A percentile compares a stretch with the other conserved stretches of the same genome.
phyloP scores from a whole-genome alignment of 2,797 vertebrate species.

The Acomys russatus region DNA sequence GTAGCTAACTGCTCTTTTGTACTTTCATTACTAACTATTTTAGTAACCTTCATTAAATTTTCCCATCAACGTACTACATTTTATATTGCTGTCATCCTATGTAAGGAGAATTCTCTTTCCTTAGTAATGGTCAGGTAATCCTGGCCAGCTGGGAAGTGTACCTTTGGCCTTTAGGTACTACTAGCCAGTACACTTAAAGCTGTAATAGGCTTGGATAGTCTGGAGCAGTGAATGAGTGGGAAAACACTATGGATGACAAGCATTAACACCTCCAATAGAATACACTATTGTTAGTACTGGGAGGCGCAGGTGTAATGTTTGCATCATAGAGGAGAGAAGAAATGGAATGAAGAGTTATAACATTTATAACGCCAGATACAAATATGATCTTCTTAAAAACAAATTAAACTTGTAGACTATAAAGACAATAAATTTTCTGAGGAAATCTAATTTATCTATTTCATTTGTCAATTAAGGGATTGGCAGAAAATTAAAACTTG shows the following conservation, averaged over 20 bases:
- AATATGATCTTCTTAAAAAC: neutral
- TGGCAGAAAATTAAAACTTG: neutral
- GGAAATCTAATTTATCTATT: neutral
- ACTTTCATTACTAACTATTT: neutral
- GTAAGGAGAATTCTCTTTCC: neutral
- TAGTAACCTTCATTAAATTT: slow-evolving; percentile 1
- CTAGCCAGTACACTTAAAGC: neutral
- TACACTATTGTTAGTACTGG: neutral
- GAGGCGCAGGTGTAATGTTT: neutral
- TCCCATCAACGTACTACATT: neutral
- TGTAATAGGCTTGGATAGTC: neutral
- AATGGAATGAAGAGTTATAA: neutral
- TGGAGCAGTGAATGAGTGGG: neutral
- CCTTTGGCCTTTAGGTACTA: neutral
- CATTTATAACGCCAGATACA: neutral
- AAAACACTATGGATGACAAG: neutral
- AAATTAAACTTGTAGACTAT: neutral
- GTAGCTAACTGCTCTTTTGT: neutral
- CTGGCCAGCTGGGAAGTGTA: neutral
- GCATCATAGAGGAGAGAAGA: neutral
- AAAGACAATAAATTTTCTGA: neutral
- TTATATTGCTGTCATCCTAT: neutral
- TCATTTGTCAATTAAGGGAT: neutral
- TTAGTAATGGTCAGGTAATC: neutral
- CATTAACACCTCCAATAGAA: neutral